Base-by-base conservation (phyloP, 2,888 invertebrate genomes). In the Trichogramma dendrolimi region DNA sequence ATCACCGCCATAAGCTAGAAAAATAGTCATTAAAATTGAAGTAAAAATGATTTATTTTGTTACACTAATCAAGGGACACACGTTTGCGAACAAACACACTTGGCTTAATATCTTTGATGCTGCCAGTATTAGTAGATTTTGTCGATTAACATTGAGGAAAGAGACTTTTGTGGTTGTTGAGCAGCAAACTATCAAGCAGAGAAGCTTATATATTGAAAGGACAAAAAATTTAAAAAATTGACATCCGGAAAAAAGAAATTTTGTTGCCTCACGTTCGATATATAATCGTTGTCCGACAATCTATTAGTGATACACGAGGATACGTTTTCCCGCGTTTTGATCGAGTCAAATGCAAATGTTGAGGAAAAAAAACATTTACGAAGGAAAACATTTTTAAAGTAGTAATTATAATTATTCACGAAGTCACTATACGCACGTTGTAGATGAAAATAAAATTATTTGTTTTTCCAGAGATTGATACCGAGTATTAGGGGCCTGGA, bases 61-160 rank as follows among this genome's bases (percentile, higher is more conserved):
- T 27, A 27, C 27, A 27, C 27, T 27, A 27, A 27, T 27, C 27
- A 27, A 27, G 27, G 27, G 27, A 38, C 42, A 46, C 48, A 42
- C 6, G n/a, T 11, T 11, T 53, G 41, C 52, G n/a, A 6, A 10
- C n/a, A 6, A n/a, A n/a, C 49, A 48, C 60, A 46, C 53, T 61
- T 50, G 55, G 66, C 66, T 62, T 27, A 62, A 64, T 66, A 56
- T 62, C 56, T 64, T 58, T 65, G 58, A 66, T 60, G 63, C 66
- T 66, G 66, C 59, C 66, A 66, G 66, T 66, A 66, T 66, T 66
- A 66, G 57, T 63, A 61, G 59, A 27, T 63, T 66, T 61, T 59
- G 55, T 63, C 59, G 59, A 63, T 65, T 63, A 65, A 38, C 51
- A 54, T 60, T 60, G 60, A 51, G 40, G n/a, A 11, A 42, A 14